These are phyloP conservation scores for Siderastrea radians DNA, from an alignment of 92 coral and sea anemone genomes.

Conservation along the genomic window DNA sequence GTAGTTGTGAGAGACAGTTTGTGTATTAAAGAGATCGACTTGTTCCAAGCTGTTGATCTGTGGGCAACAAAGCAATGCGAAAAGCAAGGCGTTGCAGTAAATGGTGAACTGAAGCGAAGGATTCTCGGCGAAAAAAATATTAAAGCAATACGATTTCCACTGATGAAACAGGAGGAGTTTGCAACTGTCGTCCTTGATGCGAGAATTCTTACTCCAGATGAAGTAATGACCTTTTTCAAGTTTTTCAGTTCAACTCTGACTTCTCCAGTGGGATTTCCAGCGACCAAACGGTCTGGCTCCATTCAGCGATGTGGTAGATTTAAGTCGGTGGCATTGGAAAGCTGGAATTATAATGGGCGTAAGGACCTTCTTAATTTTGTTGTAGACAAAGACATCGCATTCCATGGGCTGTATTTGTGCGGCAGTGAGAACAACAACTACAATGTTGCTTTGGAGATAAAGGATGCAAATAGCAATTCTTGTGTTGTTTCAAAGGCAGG, in stretches of 20 bases:
- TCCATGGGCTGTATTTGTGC: conserved; percentile 8
- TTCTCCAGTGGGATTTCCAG: conserved; percentile 14
- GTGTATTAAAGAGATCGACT: no score
- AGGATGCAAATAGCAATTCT: not conserved
- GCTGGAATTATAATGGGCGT: not conserved
- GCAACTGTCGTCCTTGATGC: no score
- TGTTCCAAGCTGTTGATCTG: no score
- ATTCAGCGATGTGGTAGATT: not conserved
- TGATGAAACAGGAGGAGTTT: no score
- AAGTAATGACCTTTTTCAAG: not conserved
- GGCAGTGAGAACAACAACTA: conserved; percentile 14
- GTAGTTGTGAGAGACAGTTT: no score
- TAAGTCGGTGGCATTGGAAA: not conserved
- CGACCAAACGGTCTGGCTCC: not conserved
- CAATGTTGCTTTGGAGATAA: conserved; percentile 15
- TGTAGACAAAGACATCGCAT: not conserved
- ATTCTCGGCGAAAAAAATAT: no score
- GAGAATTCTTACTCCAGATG: no score
- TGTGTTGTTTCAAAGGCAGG: conserved; percentile 3
- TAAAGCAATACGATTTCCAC: no score
- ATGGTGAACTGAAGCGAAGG: no score
- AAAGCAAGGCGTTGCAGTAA: no score
- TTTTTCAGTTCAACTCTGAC: conserved; percentile 14
- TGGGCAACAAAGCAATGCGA: no score
- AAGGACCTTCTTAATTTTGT: not conserved